Evolutionary conservation across 2,797 vertebrate genomes (phyloP).

Genomic region (Emydoidea blandingii): DNA sequence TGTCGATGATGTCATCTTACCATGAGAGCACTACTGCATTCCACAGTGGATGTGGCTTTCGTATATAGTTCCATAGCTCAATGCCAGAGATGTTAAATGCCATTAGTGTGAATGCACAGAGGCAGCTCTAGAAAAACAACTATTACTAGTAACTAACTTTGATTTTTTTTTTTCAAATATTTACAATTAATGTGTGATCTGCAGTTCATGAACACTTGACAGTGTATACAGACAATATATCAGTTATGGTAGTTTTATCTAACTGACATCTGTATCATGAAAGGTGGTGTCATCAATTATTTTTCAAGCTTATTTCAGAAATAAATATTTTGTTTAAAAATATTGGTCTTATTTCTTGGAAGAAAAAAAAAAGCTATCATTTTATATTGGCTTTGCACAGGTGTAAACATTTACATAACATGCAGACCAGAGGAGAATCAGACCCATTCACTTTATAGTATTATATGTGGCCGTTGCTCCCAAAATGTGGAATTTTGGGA

Average conservation of each 20-base stretch:
- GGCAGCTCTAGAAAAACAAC: not conserved
- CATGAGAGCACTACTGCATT: not conserved
- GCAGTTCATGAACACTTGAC: not conserved
- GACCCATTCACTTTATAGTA: not conserved
- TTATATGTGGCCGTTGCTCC: slow-evolving; percentile 36
- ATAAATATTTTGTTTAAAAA: not conserved
- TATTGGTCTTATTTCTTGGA: not conserved
- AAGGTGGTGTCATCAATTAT: not conserved
- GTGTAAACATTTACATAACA: not conserved
- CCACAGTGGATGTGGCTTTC: not conserved
- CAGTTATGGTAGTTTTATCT: not conserved
- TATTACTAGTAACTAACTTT: not conserved
- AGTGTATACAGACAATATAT: not conserved
- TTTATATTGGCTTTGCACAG: not conserved
- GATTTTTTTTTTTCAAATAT: not conserved
- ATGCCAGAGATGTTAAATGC: not conserved
- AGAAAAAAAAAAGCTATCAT: not conserved
- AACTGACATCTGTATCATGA: not conserved
- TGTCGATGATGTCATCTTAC: not conserved
- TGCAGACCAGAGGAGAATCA: not conserved
- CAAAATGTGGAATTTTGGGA: slow-evolving; percentile 52
- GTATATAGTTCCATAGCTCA: not conserved
- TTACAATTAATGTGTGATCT: not conserved
- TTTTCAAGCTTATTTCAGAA: not conserved
- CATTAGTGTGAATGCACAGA: not conserved